Evolutionary conservation across 2,113 vertebrate genomes (phyloP).

Genomic region (Astur gentilis): DNA sequence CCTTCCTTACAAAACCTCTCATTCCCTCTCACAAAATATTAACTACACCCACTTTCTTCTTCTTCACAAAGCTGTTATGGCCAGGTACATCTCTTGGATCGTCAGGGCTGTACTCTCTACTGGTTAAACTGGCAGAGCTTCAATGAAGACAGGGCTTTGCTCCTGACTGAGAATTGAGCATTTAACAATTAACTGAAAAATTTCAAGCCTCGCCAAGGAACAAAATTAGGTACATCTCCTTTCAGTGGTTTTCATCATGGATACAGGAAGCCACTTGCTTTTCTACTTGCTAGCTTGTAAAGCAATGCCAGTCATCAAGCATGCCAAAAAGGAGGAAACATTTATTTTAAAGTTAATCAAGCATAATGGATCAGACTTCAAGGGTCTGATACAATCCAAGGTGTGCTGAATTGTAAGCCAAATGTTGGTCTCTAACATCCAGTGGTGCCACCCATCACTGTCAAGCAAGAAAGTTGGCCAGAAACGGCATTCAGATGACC

Average conservation of each 20-base stretch:
- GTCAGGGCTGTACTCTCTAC: not conserved
- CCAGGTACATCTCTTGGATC: not conserved
- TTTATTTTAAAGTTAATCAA: not conserved
- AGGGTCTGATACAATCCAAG: not conserved
- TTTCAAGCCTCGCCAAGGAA: not conserved
- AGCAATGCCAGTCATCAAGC: not conserved
- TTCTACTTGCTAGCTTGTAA: not conserved
- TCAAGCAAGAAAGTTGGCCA: not conserved
- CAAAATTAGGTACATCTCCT: not conserved
- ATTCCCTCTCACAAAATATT: not conserved
- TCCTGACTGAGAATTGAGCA: not conserved
- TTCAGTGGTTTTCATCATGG: not conserved
- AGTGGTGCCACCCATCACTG: not conserved
- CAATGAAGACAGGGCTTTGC: not conserved
- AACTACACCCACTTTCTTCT: not conserved
- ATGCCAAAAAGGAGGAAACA: not conserved
- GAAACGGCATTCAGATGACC: not conserved
- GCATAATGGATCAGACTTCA: not conserved
- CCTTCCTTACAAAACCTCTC: not conserved
- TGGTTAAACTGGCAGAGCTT: not conserved
- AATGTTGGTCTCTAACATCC: not conserved
- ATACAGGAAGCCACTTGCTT: not conserved
- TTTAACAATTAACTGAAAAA: not conserved
- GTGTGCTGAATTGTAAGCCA: not conserved
- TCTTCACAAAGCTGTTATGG: not conserved